phyloP scores from a whole-genome alignment of 2,113 vertebrate species.

The Erythrocercus mccallii region DNA sequence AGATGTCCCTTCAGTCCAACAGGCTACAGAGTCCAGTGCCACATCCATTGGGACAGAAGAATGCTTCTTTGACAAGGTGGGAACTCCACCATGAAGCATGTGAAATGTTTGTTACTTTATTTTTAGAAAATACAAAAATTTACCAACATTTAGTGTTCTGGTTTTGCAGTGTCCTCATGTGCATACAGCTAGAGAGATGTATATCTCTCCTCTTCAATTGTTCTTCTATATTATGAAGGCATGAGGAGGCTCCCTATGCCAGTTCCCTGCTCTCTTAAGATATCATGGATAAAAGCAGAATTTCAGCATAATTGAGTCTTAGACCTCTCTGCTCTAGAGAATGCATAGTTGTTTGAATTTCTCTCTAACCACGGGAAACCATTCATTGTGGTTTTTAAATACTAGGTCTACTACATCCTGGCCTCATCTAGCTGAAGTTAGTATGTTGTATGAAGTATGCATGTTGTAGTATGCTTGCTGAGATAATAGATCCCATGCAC shows the following conservation, averaged over 20 bases:
- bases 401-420: background rate
- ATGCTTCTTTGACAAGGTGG: background rate
- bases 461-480: background rate
- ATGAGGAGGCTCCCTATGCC: rapidly evolving
- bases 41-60: background rate
- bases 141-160: background rate
- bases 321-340: background rate
- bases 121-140: background rate
- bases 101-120: background rate
- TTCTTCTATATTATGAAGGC: background rate
- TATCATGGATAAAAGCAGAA: background rate
- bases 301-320: background rate
- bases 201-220: background rate
- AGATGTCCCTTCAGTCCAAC: background rate
- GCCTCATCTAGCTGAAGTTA: background rate
- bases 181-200: background rate
- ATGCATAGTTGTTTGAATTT: background rate
- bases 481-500: background rate
- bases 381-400: background rate
- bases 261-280: background rate
- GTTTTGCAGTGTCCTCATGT: background rate
- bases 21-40: background rate
- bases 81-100: background rate
- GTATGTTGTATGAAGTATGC: too few relatives aligned
- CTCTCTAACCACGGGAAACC: background rate